These are phyloP conservation scores for Adelges cooleyi DNA, from an alignment of 1,140 invertebrate genomes.

Conservation along the genomic window DNA sequence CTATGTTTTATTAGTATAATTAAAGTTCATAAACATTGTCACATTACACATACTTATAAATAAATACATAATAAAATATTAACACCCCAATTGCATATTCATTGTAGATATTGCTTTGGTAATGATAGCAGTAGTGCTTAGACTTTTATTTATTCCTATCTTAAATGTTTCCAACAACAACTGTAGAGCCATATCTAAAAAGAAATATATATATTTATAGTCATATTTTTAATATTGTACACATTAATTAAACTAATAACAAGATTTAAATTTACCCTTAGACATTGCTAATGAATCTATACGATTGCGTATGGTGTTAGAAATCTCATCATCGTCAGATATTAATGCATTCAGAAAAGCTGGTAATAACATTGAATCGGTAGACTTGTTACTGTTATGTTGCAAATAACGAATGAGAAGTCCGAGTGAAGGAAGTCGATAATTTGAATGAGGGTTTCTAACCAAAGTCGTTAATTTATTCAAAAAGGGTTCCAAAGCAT, in stretches of 20 bases:
- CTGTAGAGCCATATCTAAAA: conserved; percentile 62
- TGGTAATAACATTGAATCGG: neutral
- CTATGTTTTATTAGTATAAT: too few relatives aligned
- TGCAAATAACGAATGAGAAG: conserved; percentile 18
- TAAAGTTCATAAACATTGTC: too few relatives aligned
- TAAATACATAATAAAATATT: conserved; percentile 31
- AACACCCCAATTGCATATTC: conserved; percentile 71
- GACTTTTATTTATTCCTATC: conserved; percentile 63
- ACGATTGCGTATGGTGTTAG: conserved; percentile 10
- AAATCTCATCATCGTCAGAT: conserved; percentile 17
- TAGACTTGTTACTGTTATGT: neutral
- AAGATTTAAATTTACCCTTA: neutral
- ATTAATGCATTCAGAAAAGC: neutral
- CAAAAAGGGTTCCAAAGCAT: conserved; percentile 13
- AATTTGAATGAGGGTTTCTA: conserved; percentile 8
- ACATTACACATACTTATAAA: too few relatives aligned
- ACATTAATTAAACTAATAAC: neutral
- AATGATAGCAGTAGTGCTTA: conserved; percentile 65
- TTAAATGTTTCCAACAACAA: conserved; percentile 71
- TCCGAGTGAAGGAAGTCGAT: conserved; percentile 13
- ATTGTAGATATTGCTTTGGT: conserved; percentile 66
- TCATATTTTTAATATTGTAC: too few relatives aligned
- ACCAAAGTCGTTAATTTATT: conserved; percentile 6
- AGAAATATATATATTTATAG: too few relatives aligned
- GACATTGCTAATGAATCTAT: conserved; percentile 26